Conservation (phyloP, 2,888 invertebrate species). For the Cephus rjabovi region DNA sequence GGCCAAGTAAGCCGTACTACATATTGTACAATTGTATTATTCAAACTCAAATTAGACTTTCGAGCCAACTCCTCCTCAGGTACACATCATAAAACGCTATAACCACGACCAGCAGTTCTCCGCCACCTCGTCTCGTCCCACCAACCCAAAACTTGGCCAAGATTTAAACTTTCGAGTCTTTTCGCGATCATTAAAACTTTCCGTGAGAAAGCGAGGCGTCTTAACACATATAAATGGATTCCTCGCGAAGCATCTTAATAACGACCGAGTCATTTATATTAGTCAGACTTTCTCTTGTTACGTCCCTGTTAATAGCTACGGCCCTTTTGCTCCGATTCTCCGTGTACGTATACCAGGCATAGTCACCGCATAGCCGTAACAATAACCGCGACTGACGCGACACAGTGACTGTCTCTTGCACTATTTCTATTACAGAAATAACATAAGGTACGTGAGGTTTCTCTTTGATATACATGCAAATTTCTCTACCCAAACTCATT, state of each 20-base stretch:
- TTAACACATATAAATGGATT: constrained; percentile 58
- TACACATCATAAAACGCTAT: constrained; percentile 48
- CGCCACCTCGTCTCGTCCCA: not conserved
- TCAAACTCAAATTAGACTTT: constrained; percentile 41
- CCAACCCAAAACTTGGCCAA: constrained; percentile 37
- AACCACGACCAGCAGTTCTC: constrained; percentile 18
- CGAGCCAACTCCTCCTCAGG: constrained; percentile 43
- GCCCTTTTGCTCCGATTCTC: constrained; percentile 1
- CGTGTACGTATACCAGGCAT: not conserved
- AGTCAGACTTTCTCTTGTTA: constrained; percentile 40
- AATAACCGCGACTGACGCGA: not conserved
- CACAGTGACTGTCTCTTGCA: not conserved
- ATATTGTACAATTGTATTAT: constrained; percentile 1
- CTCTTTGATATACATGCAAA: constrained; percentile 2
- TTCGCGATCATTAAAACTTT: constrained; percentile 56
- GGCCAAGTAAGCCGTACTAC: not conserved
- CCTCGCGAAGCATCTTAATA: constrained; percentile 48
- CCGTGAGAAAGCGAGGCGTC: constrained; percentile 43
- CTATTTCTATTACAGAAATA: not conserved
- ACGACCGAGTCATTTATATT: constrained; percentile 49
- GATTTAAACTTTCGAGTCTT: constrained; percentile 50
- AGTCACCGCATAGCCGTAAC: not conserved
- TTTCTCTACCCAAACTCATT: not conserved
- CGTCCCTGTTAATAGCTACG: constrained; percentile 17
- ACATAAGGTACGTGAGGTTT: not conserved